These are phyloP conservation scores for Brachyopa scutellaris DNA, from an alignment of 2,888 invertebrate species.

Conservation along the genomic window DNA sequence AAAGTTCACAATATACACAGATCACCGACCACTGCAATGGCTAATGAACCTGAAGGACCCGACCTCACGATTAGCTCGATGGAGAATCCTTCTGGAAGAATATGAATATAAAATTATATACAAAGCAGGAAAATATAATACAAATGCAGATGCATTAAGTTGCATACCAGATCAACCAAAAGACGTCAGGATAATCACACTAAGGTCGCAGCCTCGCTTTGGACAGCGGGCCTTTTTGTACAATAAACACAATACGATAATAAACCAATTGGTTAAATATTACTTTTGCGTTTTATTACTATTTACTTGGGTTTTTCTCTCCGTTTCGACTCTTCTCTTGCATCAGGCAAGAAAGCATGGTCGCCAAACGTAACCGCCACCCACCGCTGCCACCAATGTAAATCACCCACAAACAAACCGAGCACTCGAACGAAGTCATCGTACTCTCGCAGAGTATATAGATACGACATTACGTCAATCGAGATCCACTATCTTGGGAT, in stretches of 20 bases:
- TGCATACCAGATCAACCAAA: not conserved
- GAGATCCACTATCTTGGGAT: conserved; percentile 76
- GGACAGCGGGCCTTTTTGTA: too few species aligned
- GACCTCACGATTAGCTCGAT: conserved; percentile 4
- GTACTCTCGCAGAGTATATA: conserved; percentile 75
- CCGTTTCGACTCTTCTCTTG: too few species aligned
- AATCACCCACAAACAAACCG: conserved; percentile 73
- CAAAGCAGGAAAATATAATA: conserved; percentile 14
- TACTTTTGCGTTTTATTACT: too few species aligned
- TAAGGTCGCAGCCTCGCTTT: too few species aligned
- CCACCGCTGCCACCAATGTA: too few species aligned
- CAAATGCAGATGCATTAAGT: not conserved
- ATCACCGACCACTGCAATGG: conserved; percentile 17
- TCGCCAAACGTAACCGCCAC: conserved; percentile 12
- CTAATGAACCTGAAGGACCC: conserved; percentile 15
- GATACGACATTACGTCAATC: conserved; percentile 75
- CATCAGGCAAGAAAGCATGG: not conserved
- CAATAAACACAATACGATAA: too few species aligned
- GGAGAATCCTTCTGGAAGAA: conserved; percentile 18
- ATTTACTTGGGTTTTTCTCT: too few species aligned
- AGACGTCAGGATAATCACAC: too few species aligned
- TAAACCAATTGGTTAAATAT: too few species aligned
- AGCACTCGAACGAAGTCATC: conserved; percentile 76
- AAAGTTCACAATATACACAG: conserved; percentile 11
- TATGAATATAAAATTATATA: conserved; percentile 12